Evolutionary conservation across 2,797 vertebrate genomes (phyloP).

Genomic region (Coendou prehensilis): DNA sequence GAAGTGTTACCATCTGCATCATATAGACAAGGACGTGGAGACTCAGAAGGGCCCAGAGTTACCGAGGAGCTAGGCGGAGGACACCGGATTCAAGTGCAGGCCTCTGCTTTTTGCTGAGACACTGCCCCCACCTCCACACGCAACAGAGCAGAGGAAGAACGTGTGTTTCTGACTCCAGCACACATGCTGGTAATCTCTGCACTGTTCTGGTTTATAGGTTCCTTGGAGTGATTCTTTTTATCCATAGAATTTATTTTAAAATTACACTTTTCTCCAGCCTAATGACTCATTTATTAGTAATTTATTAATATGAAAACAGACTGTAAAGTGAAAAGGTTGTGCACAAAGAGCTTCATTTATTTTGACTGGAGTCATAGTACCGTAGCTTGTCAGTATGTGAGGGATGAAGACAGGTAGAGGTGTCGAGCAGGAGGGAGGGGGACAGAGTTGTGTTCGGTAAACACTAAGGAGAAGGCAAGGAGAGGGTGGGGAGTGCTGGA

Average conservation of each 20-base stretch:
- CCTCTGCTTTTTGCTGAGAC: background rate
- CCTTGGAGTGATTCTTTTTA: background rate
- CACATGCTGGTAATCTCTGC: background rate
- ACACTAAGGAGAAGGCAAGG: background rate
- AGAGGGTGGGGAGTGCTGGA: background rate
- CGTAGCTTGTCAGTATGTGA: background rate
- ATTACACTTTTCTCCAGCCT: background rate
- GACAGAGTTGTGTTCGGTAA: background rate
- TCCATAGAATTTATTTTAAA: background rate
- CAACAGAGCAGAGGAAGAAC: background rate
- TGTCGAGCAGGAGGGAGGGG: background rate
- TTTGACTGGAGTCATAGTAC: background rate
- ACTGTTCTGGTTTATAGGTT: background rate
- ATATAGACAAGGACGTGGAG: background rate
- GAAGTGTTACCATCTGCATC: background rate
- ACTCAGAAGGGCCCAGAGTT: background rate
- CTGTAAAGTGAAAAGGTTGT: conserved; percentile 18
- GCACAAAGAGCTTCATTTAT: background rate
- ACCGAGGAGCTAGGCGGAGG: background rate
- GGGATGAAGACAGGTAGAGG: background rate
- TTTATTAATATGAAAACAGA: conserved; percentile 41
- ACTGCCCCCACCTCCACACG: background rate
- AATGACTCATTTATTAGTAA: conserved; percentile 29
- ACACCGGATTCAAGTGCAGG: background rate
- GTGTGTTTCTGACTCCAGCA: background rate